Conservation (phyloP, 1,140 invertebrate genomes). For the Sminthurides bifidus region DNA sequence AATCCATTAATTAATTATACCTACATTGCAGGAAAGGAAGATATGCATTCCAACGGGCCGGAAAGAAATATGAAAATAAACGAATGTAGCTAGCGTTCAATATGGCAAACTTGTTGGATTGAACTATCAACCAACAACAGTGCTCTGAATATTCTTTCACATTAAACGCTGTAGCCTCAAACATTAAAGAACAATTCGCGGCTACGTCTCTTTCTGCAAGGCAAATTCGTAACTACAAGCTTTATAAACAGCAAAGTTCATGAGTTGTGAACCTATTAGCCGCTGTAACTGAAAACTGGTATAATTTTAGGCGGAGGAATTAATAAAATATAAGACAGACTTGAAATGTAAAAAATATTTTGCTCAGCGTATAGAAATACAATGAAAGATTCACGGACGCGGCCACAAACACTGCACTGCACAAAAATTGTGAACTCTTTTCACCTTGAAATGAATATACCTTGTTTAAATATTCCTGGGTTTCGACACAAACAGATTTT, state of each 20-base stretch:
- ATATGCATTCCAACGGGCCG: background rate
- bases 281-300: conserved; percentile 1
- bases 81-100: background rate
- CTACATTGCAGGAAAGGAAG: too few species aligned
- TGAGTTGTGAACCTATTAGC: too few species aligned
- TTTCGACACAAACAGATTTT: conserved; percentile 30
- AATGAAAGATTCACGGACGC: background rate
- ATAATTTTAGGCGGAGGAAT: conserved; percentile 1
- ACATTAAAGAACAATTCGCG: too few species aligned
- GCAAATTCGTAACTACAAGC: too few species aligned
- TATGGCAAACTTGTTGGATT: too few species aligned
- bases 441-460: conserved; percentile 17
- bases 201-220: too few species aligned
- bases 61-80: background rate
- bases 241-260: too few species aligned
- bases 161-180: too few species aligned
- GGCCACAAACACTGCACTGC: conserved; percentile 3
- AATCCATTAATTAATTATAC: too few species aligned
- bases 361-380: background rate
- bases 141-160: too few species aligned
- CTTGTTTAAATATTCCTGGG: conserved; percentile 21
- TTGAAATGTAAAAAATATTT: background rate
- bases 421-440: too few species aligned
- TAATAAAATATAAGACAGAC: background rate
- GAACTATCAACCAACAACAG: too few species aligned